phyloP scores from a whole-genome alignment of 2,113 vertebrate genomes.

The Ammodytes dubius region DNA sequence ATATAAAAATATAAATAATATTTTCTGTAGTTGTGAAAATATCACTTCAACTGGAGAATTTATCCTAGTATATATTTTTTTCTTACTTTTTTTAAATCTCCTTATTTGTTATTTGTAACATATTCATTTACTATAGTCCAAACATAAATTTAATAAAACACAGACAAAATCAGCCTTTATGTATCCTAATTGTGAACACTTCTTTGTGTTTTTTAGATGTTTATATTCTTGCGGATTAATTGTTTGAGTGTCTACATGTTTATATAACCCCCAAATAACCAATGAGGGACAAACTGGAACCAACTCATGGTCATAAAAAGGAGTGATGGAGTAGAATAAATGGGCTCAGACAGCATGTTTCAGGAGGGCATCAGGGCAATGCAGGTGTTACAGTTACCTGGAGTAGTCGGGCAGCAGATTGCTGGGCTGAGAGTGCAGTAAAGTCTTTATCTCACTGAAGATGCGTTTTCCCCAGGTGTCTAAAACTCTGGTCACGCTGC shows the following conservation, averaged over 20 bases:
- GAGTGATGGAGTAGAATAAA: not conserved
- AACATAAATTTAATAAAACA: not conserved
- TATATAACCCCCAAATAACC: not conserved
- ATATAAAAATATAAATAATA: too few species aligned
- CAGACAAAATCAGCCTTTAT: not conserved
- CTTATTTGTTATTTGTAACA: not conserved
- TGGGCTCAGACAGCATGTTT: not conserved
- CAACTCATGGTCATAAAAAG: not conserved
- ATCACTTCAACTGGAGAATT: too few species aligned
- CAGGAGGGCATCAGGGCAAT: too few species aligned
- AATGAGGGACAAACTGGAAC: too few species aligned
- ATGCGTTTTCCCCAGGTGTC: constrained; percentile 86
- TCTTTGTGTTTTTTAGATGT: not conserved
- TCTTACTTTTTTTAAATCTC: not conserved
- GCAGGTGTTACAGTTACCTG: constrained; percentile 70
- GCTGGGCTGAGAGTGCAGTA: constrained; percentile 85
- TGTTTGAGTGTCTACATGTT: not conserved
- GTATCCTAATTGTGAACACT: not conserved
- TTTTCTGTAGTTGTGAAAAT: too few species aligned
- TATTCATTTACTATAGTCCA: not conserved
- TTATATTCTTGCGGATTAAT: not conserved
- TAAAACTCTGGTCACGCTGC: constrained; percentile 85
- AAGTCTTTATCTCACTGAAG: constrained; percentile 85
- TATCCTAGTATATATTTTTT: too few species aligned
- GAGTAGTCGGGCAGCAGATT: constrained; percentile 85